Evolutionary conservation across 2,888 invertebrate genomes (phyloP), one percentile per base, ranked within the genome.

Genomic region (Eubasilissa splendida): DNA sequence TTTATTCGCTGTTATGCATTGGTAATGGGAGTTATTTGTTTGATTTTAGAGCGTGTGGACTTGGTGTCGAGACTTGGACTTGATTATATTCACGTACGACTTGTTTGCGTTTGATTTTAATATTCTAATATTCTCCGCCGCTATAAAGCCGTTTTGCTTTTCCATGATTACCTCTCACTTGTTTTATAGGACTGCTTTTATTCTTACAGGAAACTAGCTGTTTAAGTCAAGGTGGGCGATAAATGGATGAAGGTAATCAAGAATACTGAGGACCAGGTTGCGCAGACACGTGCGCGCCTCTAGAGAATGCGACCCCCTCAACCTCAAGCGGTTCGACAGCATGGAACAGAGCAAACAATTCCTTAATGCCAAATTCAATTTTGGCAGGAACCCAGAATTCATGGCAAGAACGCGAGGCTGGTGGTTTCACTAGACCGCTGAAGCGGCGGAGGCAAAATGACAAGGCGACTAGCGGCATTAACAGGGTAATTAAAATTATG

Each of bases 141-240:
- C 31, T 65, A 33, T 42, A 31, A 12, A 10, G 33, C 31, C 0
- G 22, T 22, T 22, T 22, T 22, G 22, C 22, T 22, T 22, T 22
- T 22, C 22, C 22, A 22, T 1, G 22, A 22, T 22, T 22, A 22
- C 22, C 22, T 42, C 42, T 42, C 4, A 42, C 7, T 42, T 4
- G 2, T 42, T 42, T 42, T 42, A 42, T 5, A 4, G 0, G 1
- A 2, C 2, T 42, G 1, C 2, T 5, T 42, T 42, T 42, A 42
- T 42, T 66, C 7, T 66, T 66, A 66, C 66, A 66, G 66, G 66
- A 66, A 66, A 66, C 60, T 76, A 5, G 76, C 59, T 75, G 3
- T 76, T 11, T 42, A 42, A 59, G 7, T 60, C n/a, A 50, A 33
- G 14, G 52, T 60, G n/a, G 63, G 50, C 8, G 10, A 59, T 1